phyloP scores from a whole-genome alignment of 1,140 invertebrate species.

The Macrobrachium nipponense region DNA sequence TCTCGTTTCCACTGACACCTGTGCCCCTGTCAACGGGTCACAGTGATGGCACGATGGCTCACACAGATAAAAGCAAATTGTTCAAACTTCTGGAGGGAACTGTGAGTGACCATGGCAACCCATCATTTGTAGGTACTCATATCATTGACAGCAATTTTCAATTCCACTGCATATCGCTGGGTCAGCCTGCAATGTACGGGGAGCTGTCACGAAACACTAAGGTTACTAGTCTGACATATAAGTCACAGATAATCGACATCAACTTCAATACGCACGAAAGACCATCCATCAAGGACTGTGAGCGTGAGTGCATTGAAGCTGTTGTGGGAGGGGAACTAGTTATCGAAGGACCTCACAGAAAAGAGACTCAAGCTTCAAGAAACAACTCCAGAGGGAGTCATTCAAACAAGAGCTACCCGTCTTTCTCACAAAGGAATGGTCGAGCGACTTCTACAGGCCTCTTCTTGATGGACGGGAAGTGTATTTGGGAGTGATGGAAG shows the following conservation, averaged over 20 bases:
- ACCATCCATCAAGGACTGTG: constrained; percentile 18
- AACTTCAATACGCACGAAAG: constrained; percentile 17
- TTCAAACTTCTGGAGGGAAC: no score
- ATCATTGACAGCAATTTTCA: constrained; percentile 18
- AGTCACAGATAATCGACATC: constrained; percentile 2
- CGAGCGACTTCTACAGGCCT: no score
- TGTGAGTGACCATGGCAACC: neutral
- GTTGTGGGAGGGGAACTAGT: neutral
- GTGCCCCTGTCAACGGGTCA: no score
- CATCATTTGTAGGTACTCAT: constrained; percentile 18
- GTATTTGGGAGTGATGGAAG: no score
- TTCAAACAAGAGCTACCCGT: no score
- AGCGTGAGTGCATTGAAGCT: neutral
- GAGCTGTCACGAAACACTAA: neutral
- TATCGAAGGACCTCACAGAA: constrained; percentile 16
- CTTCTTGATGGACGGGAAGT: no score
- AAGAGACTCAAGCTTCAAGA: neutral
- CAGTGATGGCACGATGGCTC: no score
- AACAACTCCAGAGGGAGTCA: neutral
- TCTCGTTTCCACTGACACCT: no score
- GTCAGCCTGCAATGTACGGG: constrained; percentile 2
- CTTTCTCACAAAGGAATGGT: no score
- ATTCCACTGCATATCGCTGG: constrained; percentile 24
- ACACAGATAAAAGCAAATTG: no score
- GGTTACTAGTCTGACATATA: neutral